These are phyloP conservation scores for Ariopsis seemanni DNA, from an alignment of 2,113 vertebrate genomes.

Conservation along the genomic window DNA sequence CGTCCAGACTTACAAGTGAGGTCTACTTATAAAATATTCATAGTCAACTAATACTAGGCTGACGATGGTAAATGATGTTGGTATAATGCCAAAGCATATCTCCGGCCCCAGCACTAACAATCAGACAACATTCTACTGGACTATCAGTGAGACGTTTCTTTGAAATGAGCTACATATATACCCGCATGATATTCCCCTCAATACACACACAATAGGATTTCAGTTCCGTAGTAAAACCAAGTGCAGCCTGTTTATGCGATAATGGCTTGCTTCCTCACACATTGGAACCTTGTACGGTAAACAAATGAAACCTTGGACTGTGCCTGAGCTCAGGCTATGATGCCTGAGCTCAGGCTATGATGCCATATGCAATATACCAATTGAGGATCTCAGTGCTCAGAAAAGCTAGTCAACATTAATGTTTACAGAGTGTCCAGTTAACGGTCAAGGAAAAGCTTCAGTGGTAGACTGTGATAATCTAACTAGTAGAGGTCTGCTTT, in stretches of 20 bases:
- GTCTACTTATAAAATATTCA: conserved; percentile 5
- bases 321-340: conserved; percentile 42
- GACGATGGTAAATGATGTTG: neutral
- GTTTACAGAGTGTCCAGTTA: conserved; percentile 29
- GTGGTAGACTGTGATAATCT: neutral
- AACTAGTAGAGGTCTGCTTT: neutral
- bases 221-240: conserved; percentile 20
- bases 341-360: conserved; percentile 38
- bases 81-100: neutral
- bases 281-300: conserved; percentile 36
- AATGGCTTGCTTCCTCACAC: conserved; percentile 15
- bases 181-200: neutral
- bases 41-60: conserved; percentile 12
- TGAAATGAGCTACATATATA: neutral
- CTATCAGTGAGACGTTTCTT: neutral
- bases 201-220: neutral
- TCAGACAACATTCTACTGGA: neutral
- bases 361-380: conserved; percentile 35
- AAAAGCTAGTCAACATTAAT: conserved; percentile 54
- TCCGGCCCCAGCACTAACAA: neutral
- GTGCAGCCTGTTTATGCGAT: neutral
- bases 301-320: conserved; percentile 44
- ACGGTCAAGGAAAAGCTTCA: neutral
- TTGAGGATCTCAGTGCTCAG: conserved; percentile 38
- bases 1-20: neutral